Evolutionary conservation across 2,888 invertebrate species (phyloP), one percentile per base, ranked within the genome.

Genomic region (Noctua comes): DNA sequence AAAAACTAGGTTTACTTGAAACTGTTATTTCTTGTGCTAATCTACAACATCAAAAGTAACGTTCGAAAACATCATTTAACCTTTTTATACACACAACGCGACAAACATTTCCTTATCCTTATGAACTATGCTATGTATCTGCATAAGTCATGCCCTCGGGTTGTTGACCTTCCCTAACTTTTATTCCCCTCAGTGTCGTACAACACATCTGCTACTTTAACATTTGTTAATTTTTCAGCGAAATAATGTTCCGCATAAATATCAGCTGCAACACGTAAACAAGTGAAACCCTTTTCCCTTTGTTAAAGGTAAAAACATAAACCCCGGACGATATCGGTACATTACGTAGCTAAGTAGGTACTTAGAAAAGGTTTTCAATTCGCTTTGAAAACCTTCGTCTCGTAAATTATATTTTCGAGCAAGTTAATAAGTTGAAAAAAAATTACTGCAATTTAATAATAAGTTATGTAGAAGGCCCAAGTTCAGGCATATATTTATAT

Each of bases 201-300:
- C 62, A 77, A 75, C 48, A 78, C 80, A 86, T 75, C 84, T 78
- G 75, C 27, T 62, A 48, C 84, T 79, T 76, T 87, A 84, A 80
- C 84, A 72, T 80, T 87, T 79, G 87, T 84, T 74, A 64, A 84
- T 79, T 79, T 79, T 65, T 76, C 84, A 68, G 24, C 57, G 8
- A 81, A 84, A n/a, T 80, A 46, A 75, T 70, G 65, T 57, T 59
- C 51, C 40, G 65, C 36, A 74, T 31, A 31, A 31, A 31, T 74
- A 78, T 48, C 54, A 27, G 77, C 31, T 66, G 74, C 87, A 86
- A 78, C 84, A 86, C 62, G 71, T 68, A 82, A 72, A 69, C 65
- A 70, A 51, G 48, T 68, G 66, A 64, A 66, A 82, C 62, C 69
- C 73, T 86, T 83, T 82, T 82, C 48, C 57, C 73, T 85, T 85